phyloP scores from a whole-genome alignment of 2,797 vertebrate genomes.

The Chiloscyllium punctatum region DNA sequence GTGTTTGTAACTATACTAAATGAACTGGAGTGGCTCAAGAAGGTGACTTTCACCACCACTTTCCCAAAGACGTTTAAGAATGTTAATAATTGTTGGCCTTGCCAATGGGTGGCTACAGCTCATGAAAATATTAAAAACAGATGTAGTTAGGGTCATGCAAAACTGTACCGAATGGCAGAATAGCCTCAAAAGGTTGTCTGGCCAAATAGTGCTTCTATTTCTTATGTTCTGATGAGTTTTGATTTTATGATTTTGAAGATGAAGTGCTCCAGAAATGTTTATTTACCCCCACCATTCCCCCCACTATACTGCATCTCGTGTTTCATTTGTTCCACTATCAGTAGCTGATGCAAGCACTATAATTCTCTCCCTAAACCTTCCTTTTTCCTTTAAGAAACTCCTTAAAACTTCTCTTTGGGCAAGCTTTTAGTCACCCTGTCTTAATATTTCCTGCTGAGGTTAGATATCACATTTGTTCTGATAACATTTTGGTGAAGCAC shows the following conservation, averaged over 20 bases:
- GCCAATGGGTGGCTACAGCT: too few relatives aligned
- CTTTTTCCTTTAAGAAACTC: not conserved
- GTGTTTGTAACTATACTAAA: too few relatives aligned
- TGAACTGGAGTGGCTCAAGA: not conserved
- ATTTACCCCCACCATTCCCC: not conserved
- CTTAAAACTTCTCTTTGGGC: not conserved
- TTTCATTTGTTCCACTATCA: not conserved
- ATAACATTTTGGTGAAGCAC: not conserved
- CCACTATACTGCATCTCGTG: not conserved
- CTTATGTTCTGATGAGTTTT: not conserved
- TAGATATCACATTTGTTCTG: not conserved
- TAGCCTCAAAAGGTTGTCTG: not conserved
- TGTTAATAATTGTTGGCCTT: not conserved
- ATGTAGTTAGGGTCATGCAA: not conserved
- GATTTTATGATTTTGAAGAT: not conserved
- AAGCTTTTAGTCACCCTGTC: not conserved
- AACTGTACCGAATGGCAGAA: not conserved
- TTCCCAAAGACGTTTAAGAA: not conserved
- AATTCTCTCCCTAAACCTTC: not conserved
- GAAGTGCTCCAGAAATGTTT: slow-evolving; percentile 22
- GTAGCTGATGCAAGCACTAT: not conserved
- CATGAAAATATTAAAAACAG: not conserved
- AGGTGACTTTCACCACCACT: not conserved
- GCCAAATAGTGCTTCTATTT: not conserved
- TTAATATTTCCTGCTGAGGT: not conserved